These are phyloP conservation scores for Dryococelus australis DNA, from an alignment of 2,888 invertebrate species.

Conservation along the genomic window DNA sequence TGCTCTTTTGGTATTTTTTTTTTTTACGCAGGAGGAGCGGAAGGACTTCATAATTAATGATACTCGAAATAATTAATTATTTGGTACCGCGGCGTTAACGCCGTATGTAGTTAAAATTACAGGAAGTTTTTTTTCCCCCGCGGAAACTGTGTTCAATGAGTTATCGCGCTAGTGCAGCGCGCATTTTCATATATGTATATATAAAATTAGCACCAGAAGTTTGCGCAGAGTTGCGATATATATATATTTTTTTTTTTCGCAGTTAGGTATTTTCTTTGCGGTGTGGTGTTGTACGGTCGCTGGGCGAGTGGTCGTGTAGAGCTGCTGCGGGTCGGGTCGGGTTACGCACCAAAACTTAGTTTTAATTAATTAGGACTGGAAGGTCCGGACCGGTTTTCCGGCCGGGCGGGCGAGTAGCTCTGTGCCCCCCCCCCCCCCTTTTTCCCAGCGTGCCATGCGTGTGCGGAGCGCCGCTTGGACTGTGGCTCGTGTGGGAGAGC, in stretches of 20 bases:
- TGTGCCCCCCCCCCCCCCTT: too few relatives aligned
- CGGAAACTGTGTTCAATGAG: background rate
- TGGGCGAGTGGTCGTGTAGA: background rate
- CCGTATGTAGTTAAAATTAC: background rate
- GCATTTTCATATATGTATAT: too few relatives aligned
- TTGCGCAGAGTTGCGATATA: background rate
- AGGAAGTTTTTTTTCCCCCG: background rate
- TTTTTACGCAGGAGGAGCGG: background rate
- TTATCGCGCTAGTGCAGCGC: background rate
- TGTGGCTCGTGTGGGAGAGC: too few relatives aligned
- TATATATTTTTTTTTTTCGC: background rate
- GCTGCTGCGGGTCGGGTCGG: background rate
- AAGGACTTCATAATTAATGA: background rate
- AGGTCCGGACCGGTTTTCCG: background rate
- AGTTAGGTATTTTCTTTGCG: background rate
- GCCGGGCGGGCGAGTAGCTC: background rate
- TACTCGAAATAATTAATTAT: background rate
- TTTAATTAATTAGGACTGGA: slow-evolving; percentile 8
- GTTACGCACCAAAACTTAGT: background rate
- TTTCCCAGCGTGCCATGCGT: background rate
- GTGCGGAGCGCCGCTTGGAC: background rate
- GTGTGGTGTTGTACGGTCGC: background rate
- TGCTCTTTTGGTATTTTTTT: background rate
- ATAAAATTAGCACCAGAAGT: background rate
- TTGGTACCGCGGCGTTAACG: background rate